These are phyloP conservation scores for Syngnathus scovelli DNA, from an alignment of 2,113 vertebrate genomes.

Conservation along the genomic window DNA sequence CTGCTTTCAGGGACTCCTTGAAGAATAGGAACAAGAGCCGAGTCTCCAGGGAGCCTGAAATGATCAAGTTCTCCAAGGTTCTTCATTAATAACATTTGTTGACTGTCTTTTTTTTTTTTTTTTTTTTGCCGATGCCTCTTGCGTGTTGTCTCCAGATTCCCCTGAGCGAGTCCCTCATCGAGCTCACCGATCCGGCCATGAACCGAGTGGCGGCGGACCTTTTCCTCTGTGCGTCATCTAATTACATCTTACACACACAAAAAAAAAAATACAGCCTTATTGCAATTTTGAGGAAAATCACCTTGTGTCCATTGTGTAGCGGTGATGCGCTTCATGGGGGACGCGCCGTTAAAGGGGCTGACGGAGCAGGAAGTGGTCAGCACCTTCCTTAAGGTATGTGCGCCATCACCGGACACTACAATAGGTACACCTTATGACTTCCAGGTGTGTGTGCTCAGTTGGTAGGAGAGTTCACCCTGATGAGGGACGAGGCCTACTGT, in stretches of 20 bases:
- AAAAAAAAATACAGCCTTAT: not conserved
- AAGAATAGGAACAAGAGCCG: conserved; percentile 74
- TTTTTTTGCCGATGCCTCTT: not conserved
- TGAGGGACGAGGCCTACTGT: conserved; percentile 92
- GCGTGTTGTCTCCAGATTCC: conserved; percentile 70
- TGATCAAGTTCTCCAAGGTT: conserved; percentile 94
- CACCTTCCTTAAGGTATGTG: conserved; percentile 82
- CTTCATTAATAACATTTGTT: not conserved
- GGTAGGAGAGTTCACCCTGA: conserved; percentile 78
- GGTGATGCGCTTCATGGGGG: conserved; percentile 96
- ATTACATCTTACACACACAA: conserved; percentile 2
- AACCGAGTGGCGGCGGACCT: conserved; percentile 84
- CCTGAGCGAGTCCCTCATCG: conserved; percentile 89
- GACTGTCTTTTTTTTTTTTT: not conserved
- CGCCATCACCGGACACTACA: not conserved
- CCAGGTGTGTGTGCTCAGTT: conserved; percentile 67
- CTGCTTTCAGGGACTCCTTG: conserved; percentile 71
- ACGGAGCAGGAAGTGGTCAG: conserved; percentile 79
- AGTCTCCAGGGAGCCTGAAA: conserved; percentile 70
- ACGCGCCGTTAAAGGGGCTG: conserved; percentile 77
- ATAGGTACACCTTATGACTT: not conserved
- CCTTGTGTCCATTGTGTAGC: conserved; percentile 60
- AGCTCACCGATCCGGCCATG: conserved; percentile 80
- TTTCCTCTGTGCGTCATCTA: conserved; percentile 78
- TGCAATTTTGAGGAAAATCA: not conserved